Conservation (phyloP, 2,888 invertebrate genomes). For the Calliphora vomitoria region DNA sequence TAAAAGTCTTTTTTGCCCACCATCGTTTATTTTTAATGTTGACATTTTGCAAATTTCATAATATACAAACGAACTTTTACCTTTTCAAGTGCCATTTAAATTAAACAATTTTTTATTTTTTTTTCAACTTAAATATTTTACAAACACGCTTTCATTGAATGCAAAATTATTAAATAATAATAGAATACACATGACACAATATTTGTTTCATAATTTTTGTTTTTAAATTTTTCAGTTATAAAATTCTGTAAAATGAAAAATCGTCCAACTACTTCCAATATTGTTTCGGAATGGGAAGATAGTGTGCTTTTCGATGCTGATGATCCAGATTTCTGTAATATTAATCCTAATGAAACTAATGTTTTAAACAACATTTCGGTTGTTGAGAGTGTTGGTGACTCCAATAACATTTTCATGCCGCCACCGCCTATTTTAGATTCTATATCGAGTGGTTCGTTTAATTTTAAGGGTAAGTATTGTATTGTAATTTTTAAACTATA, state of each 20-base stretch:
- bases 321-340: constrained; percentile 83
- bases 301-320: constrained; percentile 83
- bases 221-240: constrained; percentile 30
- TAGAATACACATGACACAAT: no score
- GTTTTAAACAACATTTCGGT: constrained; percentile 75
- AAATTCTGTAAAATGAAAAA: constrained; percentile 80
- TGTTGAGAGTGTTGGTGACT: constrained; percentile 13
- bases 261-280: constrained; percentile 77
- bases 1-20: neutral
- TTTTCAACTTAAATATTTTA: neutral
- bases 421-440: constrained; percentile 71
- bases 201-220: neutral
- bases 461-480: constrained; percentile 80
- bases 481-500: no score
- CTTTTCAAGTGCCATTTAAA: constrained; percentile 25
- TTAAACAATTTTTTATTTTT: neutral
- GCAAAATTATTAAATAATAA: constrained; percentile 9
- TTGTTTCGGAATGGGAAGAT: constrained; percentile 84
- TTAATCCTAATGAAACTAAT: constrained; percentile 76
- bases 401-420: constrained; percentile 46
- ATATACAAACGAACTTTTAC: constrained; percentile 34
- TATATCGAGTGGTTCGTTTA: constrained; percentile 75
- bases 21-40: neutral
- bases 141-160: neutral
- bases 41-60: constrained; percentile 24